phyloP scores from a whole-genome alignment of 2,797 vertebrate genomes.

The Perdix hodgsoniae region DNA sequence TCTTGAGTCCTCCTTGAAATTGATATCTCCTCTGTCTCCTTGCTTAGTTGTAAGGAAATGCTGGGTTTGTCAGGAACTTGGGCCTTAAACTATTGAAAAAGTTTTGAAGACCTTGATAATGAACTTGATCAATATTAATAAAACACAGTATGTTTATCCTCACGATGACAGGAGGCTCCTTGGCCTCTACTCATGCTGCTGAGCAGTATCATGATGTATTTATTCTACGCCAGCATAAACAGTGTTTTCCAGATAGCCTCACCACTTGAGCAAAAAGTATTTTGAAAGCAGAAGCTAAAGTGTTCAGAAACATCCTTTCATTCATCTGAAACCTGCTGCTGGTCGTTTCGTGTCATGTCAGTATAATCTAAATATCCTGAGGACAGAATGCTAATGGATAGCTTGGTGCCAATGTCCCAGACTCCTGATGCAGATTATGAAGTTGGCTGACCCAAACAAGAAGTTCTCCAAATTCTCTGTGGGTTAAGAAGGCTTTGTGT shows the following conservation, averaged over 20 bases:
- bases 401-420: background rate
- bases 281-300: background rate
- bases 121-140: background rate
- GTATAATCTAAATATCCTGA: background rate
- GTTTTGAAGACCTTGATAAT: background rate
- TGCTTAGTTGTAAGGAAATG: background rate
- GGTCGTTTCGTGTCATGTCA: background rate
- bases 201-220: background rate
- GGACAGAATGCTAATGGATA: background rate
- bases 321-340: background rate
- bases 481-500: background rate
- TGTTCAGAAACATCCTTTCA: background rate
- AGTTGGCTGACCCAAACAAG: background rate
- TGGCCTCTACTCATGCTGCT: background rate
- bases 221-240: background rate
- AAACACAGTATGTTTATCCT: background rate
- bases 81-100: background rate
- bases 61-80: background rate
- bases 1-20: background rate
- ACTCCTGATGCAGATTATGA: background rate
- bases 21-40: background rate
- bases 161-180: background rate
- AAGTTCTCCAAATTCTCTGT: background rate
- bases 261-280: background rate
- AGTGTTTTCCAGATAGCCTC: background rate